A percentile compares a stretch with the other conserved stretches of the same genome.
phyloP scores from a whole-genome alignment of 2,888 invertebrate species.

The Drosophila meridiana region DNA sequence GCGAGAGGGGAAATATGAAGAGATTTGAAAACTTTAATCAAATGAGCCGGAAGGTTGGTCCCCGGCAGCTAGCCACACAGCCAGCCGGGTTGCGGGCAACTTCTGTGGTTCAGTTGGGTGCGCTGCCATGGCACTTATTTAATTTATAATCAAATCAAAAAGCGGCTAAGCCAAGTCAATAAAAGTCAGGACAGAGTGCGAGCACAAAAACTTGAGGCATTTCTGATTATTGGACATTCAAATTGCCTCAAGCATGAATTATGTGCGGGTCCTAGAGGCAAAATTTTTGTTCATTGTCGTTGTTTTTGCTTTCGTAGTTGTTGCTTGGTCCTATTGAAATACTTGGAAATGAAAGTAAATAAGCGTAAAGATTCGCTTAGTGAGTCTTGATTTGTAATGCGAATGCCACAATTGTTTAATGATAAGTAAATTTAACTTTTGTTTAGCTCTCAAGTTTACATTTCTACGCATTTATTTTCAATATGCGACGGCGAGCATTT shows the following conservation, averaged over 20 bases:
- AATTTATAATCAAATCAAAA: constrained; percentile 79
- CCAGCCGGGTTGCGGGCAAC: constrained; percentile 15
- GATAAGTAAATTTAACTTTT: constrained; percentile 76
- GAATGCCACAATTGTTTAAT: constrained; percentile 63
- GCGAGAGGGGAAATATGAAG: background rate
- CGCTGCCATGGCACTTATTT: constrained; percentile 65
- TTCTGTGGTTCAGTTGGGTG: constrained; percentile 44
- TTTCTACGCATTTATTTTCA: constrained; percentile 19
- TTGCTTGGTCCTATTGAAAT: constrained; percentile 59
- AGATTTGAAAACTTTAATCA: constrained; percentile 52
- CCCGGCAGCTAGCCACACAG: constrained; percentile 18
- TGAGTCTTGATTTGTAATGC: constrained; percentile 48
- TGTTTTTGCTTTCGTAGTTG: constrained; percentile 40
- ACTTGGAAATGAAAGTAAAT: constrained; percentile 70
- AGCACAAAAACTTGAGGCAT: constrained; percentile 71
- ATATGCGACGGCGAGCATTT: constrained; percentile 26
- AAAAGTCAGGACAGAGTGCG: constrained; percentile 66
- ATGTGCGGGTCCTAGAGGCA: constrained; percentile 58
- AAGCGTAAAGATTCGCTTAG: constrained; percentile 78
- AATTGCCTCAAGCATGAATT: constrained; percentile 80
- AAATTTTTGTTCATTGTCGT: constrained; percentile 37
- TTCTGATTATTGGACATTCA: constrained; percentile 78
- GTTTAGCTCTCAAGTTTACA: constrained; percentile 30
- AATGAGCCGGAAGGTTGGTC: constrained; percentile 25
- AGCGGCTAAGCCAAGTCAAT: constrained; percentile 66